Base-by-base conservation (phyloP, 2,113 vertebrate species). In the Pachypanchax playfairii region DNA sequence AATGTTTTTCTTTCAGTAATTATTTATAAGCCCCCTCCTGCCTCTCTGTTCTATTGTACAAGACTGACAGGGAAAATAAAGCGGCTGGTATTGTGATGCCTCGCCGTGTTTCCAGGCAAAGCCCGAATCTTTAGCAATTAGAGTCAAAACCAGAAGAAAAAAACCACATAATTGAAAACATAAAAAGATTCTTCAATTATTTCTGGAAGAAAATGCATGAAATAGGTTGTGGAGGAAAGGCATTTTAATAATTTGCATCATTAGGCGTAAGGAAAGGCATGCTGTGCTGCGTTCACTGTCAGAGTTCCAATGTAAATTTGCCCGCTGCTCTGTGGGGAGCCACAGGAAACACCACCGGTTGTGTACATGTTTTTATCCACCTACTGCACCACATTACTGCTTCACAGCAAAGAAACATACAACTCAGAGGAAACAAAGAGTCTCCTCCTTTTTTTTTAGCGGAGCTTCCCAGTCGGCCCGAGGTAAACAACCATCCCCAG, bases 131-230 rank as follows among this genome's bases (percentile, higher is more conserved):
- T 79, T 33, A 35, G 70, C 82, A 86, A 85, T 86, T 87, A 85
- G 65, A 70, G 41, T 42, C 48, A 35, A 52, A 55, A 17, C 4
- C 21, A 2, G 36, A 42, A 5, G n/a, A 25, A 28, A 21, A 20
- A 17, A 62, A 44, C 28, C 26, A 2, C 28, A 43, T 87, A 87
- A 90, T 87, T 88, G 80, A 85, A 83, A 87, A 83, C 79, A 80
- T 75, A 69, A 85, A 89, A 85, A 81, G 63, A 83, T 54, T 70
- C 67, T 68, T 80, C 65, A 83, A 80, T 85, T 87, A 85, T 85
- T 80, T 85, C 61, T 80, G 66, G 75, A 75, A 76, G 73, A 58
- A 77, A 78, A 64, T 15, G 55, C 73, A 62, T 43, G 58, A 78
- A 79, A 70, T 73, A 83, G 79, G 76, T 70, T 77, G 64, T 31